Base-by-base conservation (phyloP, 2,888 invertebrate genomes). In the Spodoptera littoralis region DNA sequence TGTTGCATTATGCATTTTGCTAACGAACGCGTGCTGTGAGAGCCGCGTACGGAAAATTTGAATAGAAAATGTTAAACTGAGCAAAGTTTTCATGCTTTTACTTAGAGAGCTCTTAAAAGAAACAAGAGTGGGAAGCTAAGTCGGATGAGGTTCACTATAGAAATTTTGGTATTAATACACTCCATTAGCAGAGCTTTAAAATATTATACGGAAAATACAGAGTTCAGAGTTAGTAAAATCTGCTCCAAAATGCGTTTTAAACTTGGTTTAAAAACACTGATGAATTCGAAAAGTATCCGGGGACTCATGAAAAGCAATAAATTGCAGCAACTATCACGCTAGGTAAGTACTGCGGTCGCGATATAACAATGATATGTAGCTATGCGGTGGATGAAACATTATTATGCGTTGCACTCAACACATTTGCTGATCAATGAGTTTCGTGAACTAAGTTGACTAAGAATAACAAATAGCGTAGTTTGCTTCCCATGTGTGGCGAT, bases 1-100 rank as follows among this genome's bases (percentile, higher is more conserved):
- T 83, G 86, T 88, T 92, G 92, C 92, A 92, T 92, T 88, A 92
- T 92, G 91, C 91, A 92, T 92, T 90, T 89, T 73, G 77, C 90
- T 92, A 92, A 92, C 92, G 92, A 92, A 92, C 91, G 88, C 88
- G 87, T 89, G 85, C 88, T 77, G 78, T 80, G 82, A 80, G 79
- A 83, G 81, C 85, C 80, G 84, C 81, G 84, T 84, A 84, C 80
- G 82, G 79, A 81, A 89, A 88, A 90, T 91, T 91, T 88, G 84
- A 90, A 90, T 90, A 84, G 82, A 83, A 84, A 88, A 88, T 85
- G 87, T 87, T 86, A 86, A 84, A 87, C 82, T 77, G 72, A 79
- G 76, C 74, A 81, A 85, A 85, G 79, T 81, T 81, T 81, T 73
- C 66, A 65, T 63, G 70, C 73, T 81, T 83, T 81, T 80, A 81